Conservation (phyloP, 2,888 invertebrate species). For the Crepidodera aurea region DNA sequence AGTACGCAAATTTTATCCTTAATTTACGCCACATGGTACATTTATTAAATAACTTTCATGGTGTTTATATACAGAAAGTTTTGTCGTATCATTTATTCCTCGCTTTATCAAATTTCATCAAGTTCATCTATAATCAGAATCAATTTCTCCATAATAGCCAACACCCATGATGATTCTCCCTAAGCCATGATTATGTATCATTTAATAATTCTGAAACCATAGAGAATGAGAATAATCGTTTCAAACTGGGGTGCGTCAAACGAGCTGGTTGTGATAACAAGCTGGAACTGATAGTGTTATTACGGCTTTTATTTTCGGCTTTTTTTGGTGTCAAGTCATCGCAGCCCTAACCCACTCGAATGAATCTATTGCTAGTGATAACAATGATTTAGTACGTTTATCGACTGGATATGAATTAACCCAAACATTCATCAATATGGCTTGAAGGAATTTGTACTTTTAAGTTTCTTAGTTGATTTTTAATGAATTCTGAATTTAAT, state of each 20-base stretch:
- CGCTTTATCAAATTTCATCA: no score
- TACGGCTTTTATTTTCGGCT: conserved; percentile 40
- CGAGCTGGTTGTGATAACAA: conserved; percentile 34
- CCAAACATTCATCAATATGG: background rate
- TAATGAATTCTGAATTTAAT: no score
- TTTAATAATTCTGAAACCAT: background rate
- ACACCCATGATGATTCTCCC: background rate
- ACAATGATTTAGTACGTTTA: conserved; percentile 37
- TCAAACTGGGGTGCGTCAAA: conserved; percentile 35
- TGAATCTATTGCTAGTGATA: conserved; percentile 34
- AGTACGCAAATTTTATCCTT: no score
- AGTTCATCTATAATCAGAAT: no score
- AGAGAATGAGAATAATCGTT: background rate
- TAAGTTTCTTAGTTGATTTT: no score
- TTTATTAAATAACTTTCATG: no score
- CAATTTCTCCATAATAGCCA: no score
- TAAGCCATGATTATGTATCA: background rate
- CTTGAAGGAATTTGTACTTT: no score
- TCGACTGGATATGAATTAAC: conserved; percentile 13
- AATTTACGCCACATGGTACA: no score
- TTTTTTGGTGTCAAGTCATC: conserved; percentile 36
- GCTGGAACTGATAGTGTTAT: conserved; percentile 42
- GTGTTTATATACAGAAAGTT: no score
- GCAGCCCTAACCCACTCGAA: conserved; percentile 35
- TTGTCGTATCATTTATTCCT: no score